Evolutionary conservation across 1,140 invertebrate genomes (phyloP).

Genomic region (Alviniconcha marisindica): DNA sequence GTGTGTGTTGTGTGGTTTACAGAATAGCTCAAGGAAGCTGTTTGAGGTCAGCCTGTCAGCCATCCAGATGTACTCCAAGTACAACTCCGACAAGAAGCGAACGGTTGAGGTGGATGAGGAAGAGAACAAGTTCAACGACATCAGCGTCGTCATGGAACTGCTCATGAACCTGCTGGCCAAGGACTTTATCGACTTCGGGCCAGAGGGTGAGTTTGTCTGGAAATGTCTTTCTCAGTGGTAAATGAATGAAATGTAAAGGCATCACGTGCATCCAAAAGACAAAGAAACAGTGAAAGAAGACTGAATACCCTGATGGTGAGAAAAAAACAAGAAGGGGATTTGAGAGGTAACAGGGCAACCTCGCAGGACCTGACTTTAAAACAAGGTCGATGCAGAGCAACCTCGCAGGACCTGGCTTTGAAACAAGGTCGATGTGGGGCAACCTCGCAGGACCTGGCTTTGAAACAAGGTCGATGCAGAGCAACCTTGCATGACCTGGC

Average conservation of each 20-base stretch:
- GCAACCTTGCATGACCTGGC: too few relatives aligned
- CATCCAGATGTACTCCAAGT: conserved; percentile 85
- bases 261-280: too few relatives aligned
- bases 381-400: too few relatives aligned
- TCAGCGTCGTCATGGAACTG: conserved; percentile 84
- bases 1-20: conserved; percentile 48
- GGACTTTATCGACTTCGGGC: conserved; percentile 82
- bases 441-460: too few relatives aligned
- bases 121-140: conserved; percentile 84
- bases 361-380: too few relatives aligned
- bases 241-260: not conserved
- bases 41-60: conserved; percentile 82
- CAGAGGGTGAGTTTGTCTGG: conserved; percentile 9
- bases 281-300: too few relatives aligned
- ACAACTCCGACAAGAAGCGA: conserved; percentile 74
- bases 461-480: too few relatives aligned
- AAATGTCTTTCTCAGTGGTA: not conserved
- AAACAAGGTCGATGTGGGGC: too few relatives aligned
- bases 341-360: too few relatives aligned
- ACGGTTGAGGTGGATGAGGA: conserved; percentile 77
- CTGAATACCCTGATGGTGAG: too few relatives aligned
- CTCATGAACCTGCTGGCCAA: conserved; percentile 84
- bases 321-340: too few relatives aligned
- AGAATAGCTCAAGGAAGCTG: conserved; percentile 75
- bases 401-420: too few relatives aligned